These are phyloP conservation scores for Pantherophis guttatus DNA, from an alignment of 2,113 vertebrate genomes.

Conservation along the genomic window DNA sequence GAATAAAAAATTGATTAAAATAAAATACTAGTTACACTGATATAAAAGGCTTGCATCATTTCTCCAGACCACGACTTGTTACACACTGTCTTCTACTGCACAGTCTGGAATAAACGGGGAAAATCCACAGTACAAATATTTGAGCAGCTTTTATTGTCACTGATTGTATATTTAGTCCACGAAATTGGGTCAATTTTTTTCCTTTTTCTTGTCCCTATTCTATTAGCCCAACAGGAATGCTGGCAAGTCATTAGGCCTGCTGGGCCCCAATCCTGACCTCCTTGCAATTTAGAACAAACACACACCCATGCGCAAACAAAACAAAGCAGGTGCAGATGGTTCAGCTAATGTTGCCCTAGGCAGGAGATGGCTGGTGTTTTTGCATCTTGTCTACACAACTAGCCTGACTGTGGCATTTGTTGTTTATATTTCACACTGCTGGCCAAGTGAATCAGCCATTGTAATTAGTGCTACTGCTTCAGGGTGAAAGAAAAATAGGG, in stretches of 20 bases:
- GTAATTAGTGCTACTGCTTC: constrained; percentile 54
- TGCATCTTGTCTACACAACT: constrained; percentile 53
- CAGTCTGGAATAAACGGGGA: constrained; percentile 23
- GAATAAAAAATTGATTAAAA: neutral
- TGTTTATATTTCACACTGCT: constrained; percentile 58
- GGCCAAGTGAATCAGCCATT: constrained; percentile 39
- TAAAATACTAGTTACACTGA: neutral
- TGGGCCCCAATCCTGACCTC: constrained; percentile 61
- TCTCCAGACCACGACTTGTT: constrained; percentile 36
- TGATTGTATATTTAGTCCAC: constrained; percentile 52
- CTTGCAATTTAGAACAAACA: constrained; percentile 42
- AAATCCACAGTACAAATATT: constrained; percentile 41
- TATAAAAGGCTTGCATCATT: constrained; percentile 18
- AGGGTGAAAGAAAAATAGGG: constrained; percentile 38
- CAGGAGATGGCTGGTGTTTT: constrained; percentile 52
- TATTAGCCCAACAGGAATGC: constrained; percentile 56
- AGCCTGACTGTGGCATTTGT: constrained; percentile 47
- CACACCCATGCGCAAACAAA: constrained; percentile 37
- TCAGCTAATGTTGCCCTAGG: constrained; percentile 58
- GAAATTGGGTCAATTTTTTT: constrained; percentile 70
- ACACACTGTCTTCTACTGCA: constrained; percentile 44
- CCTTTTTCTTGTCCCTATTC: constrained; percentile 67
- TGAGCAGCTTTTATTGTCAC: constrained; percentile 48
- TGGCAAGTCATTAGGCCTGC: constrained; percentile 64
- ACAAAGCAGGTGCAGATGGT: constrained; percentile 48